phyloP scores from a whole-genome alignment of 2,797 vertebrate species.

The Avahi laniger region DNA sequence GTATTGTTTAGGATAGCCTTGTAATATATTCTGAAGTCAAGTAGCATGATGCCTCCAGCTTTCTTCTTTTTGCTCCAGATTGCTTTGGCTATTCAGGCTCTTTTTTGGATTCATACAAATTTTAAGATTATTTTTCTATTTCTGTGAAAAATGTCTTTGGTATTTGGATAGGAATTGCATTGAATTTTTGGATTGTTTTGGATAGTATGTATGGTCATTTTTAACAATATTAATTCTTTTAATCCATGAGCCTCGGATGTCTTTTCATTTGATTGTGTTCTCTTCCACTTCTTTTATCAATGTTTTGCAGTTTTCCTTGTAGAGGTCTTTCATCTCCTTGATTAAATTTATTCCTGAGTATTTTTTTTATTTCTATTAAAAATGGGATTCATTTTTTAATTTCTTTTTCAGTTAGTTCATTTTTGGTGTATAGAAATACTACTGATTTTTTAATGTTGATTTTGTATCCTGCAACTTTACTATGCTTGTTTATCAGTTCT shows the following conservation, averaged over 20 bases:
- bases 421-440: background rate
- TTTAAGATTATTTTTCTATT: background rate
- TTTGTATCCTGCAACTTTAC: background rate
- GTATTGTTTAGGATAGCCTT: background rate
- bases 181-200: background rate
- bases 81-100: background rate
- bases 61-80: background rate
- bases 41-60: background rate
- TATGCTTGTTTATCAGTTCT: background rate
- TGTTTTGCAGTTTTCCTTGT: background rate
- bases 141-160: background rate
- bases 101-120: background rate
- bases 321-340: background rate
- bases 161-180: background rate
- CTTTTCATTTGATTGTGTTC: background rate
- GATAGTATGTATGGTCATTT: background rate
- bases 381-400: background rate
- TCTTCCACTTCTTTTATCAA: background rate
- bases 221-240: background rate
- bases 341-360: background rate
- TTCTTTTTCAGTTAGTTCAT: background rate
- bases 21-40: background rate
- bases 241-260: background rate
- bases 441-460: background rate
- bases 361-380: background rate